These are phyloP conservation scores for Onychorhynchus coronatus DNA, from an alignment of 2,113 vertebrate species.

Conservation along the genomic window DNA sequence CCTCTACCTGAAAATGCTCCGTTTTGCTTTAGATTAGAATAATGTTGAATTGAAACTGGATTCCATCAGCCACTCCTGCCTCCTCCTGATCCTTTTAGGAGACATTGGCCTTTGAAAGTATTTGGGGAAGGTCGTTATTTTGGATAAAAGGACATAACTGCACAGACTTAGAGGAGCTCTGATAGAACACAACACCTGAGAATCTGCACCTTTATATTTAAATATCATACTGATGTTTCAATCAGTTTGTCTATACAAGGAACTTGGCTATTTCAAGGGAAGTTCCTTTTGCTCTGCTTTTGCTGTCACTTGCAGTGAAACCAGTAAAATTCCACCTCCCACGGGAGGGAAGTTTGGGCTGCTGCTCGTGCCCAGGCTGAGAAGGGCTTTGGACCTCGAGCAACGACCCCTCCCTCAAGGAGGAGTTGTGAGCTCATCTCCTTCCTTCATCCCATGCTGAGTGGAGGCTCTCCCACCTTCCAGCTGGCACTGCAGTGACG, in stretches of 20 bases:
- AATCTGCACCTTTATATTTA: not conserved
- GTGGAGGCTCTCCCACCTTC: not conserved
- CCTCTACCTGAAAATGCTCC: slow-evolving; percentile 29
- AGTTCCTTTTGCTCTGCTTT: not conserved
- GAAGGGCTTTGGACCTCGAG: not conserved
- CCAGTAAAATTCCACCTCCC: not conserved
- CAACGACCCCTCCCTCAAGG: not conserved
- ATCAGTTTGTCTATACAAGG: not conserved
- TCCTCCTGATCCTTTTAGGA: not conserved
- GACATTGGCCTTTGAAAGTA: not conserved
- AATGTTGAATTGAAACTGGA: not conserved
- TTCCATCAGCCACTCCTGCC: not conserved
- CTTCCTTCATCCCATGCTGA: not conserved
- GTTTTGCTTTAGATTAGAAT: slow-evolving; percentile 34
- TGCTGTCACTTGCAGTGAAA: not conserved
- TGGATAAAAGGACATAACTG: not conserved
- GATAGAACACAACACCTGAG: not conserved
- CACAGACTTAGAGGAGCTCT: not conserved
- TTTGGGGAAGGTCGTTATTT: not conserved
- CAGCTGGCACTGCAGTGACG: not conserved
- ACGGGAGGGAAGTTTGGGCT: not conserved
- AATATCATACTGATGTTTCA: not conserved
- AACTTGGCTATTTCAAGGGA: not conserved
- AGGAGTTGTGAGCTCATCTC: not conserved
- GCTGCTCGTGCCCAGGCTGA: not conserved